Conservation (phyloP, 2,797 vertebrate genomes). For the Nasua narica region DNA sequence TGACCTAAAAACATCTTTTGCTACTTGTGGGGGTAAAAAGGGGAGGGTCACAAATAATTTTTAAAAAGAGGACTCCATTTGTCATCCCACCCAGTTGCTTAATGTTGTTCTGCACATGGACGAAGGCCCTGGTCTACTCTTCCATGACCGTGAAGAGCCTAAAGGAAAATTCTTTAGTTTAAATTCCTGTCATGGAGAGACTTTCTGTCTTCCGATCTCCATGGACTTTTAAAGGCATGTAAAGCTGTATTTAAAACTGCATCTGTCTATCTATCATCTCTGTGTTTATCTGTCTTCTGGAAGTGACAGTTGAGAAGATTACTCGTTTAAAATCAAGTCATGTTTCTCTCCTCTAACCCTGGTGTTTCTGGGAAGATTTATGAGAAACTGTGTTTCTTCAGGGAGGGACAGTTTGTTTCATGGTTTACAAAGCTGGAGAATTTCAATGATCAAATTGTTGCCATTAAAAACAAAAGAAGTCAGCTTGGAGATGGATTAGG, state of each 20-base stretch:
- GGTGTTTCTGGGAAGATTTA: neutral
- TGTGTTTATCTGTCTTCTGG: neutral
- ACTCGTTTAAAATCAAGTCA: neutral
- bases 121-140: neutral
- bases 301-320: neutral
- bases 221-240: neutral
- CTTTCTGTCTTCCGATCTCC: neutral
- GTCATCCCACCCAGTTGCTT: neutral
- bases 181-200: neutral
- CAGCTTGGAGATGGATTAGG: slow-evolving; percentile 33
- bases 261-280: neutral
- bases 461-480: slow-evolving; percentile 39
- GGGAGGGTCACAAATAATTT: neutral
- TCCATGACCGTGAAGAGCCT: neutral
- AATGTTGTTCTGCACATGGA: neutral
- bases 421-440: slow-evolving; percentile 34
- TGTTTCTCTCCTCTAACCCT: neutral
- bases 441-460: slow-evolving; percentile 22
- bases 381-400: neutral
- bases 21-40: neutral
- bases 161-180: neutral
- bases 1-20: neutral
- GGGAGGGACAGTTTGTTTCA: neutral
- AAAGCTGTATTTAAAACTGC: neutral
- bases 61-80: neutral